Conservation (phyloP, 2,888 invertebrate species). For the Rotaria magnacalcarata region DNA sequence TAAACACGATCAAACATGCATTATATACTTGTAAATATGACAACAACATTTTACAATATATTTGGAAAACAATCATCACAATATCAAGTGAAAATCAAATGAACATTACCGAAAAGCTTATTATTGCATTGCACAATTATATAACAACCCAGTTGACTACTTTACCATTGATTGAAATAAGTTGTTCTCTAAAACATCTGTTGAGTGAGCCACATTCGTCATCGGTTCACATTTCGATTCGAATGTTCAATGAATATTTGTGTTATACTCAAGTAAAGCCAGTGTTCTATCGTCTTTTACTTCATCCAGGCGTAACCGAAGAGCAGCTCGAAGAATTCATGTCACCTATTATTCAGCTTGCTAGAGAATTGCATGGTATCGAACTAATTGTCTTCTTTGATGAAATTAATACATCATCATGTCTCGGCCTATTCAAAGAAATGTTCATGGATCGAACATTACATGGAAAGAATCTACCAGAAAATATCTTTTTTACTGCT, state of each 20-base stretch:
- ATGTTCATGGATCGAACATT: conserved; percentile 21
- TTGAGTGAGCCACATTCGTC: no score
- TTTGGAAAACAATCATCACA: neutral
- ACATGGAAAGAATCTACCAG: neutral
- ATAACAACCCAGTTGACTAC: neutral
- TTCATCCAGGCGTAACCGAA: neutral
- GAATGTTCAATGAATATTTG: neutral
- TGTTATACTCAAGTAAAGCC: neutral
- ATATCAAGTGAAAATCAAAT: neutral
- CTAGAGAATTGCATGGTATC: neutral
- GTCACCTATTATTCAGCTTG: neutral
- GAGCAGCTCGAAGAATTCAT: neutral
- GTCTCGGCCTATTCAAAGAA: conserved; percentile 19
- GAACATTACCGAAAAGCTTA: neutral
- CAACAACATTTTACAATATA: neutral
- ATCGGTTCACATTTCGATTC: neutral
- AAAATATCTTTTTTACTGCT: conserved; percentile 38
- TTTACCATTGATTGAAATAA: neutral
- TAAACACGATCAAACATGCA: neutral
- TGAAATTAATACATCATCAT: neutral
- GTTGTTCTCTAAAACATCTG: neutral
- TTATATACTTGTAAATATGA: neutral
- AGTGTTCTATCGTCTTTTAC: neutral
- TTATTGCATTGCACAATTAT: neutral
- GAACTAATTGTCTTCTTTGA: neutral